Conservation (phyloP, 2,113 vertebrate species). For the Perca schrenkii region DNA sequence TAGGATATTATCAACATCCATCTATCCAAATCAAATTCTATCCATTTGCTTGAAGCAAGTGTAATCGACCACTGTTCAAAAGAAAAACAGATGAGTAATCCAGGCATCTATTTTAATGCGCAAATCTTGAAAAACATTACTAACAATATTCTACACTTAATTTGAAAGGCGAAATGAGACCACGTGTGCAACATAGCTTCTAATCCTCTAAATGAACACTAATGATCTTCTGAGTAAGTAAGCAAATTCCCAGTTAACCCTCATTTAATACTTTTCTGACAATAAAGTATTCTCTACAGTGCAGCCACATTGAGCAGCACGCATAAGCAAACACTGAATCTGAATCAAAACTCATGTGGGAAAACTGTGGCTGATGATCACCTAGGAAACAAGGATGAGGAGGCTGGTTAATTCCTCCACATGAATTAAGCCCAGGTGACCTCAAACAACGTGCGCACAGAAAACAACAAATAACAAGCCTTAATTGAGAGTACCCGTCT, state of each 20-base stretch:
- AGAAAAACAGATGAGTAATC: neutral
- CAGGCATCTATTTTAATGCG: neutral
- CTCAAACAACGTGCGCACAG: conserved; percentile 47
- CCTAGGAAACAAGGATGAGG: conserved; percentile 74
- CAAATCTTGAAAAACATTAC: neutral
- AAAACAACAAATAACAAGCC: conserved; percentile 51
- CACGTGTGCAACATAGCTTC: conserved; percentile 11
- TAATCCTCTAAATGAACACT: conserved; percentile 37
- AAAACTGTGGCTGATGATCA: conserved; percentile 65
- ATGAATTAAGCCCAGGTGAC: conserved; percentile 68
- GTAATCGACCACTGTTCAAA: neutral
- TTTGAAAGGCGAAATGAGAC: conserved; percentile 6
- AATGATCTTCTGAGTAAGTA: conserved; percentile 31
- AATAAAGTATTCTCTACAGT: conserved; percentile 29
- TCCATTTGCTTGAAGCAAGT: neutral
- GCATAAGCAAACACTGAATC: conserved; percentile 54
- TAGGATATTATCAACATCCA: neutral
- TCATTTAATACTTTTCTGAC: conserved; percentile 27
- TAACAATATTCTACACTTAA: neutral
- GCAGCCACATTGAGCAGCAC: conserved; percentile 31
- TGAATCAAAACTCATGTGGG: conserved; percentile 50
- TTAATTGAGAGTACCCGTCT: conserved; percentile 42
- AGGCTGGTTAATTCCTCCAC: conserved; percentile 53
- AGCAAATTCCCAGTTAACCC: conserved; percentile 29
- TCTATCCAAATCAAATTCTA: neutral